Evolutionary conservation across 2,113 vertebrate species (phyloP).

Genomic region (Verasper variegatus): DNA sequence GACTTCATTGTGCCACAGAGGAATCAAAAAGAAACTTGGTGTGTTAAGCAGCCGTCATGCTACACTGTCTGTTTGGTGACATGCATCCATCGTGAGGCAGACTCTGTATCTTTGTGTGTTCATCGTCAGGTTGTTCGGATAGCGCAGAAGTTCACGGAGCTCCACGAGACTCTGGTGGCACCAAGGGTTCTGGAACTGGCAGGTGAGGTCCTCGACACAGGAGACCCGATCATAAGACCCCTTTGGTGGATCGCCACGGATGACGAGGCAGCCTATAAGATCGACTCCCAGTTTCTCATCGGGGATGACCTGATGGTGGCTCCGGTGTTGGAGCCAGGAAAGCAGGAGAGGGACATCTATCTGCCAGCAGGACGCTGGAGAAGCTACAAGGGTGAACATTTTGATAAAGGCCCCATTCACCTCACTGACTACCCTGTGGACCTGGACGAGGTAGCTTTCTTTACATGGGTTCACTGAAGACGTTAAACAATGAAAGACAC

Average conservation of each 20-base stretch:
- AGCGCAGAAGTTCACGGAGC: constrained; percentile 88
- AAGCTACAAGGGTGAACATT: constrained; percentile 93
- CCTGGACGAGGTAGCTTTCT: constrained; percentile 92
- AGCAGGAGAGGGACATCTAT: constrained; percentile 94
- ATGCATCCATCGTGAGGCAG: neutral
- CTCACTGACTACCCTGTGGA: constrained; percentile 92
- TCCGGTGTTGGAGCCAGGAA: constrained; percentile 93
- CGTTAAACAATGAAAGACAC: neutral
- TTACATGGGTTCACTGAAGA: constrained; percentile 75
- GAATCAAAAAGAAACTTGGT: too few relatives aligned
- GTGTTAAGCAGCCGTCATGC: neutral
- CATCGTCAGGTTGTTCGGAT: constrained; percentile 87
- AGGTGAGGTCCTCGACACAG: constrained; percentile 88
- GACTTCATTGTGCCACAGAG: too few relatives aligned
- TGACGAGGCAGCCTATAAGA: constrained; percentile 88
- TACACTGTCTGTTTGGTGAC: neutral
- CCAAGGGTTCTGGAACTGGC: constrained; percentile 92
- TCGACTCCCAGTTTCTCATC: constrained; percentile 96
- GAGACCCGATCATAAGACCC: constrained; percentile 94
- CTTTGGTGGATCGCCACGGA: constrained; percentile 96
- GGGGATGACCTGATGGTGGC: constrained; percentile 96
- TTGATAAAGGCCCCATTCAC: constrained; percentile 88
- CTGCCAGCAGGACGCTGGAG: constrained; percentile 92
- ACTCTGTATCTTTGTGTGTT: constrained; percentile 9
- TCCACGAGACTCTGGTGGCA: constrained; percentile 90